Conservation (phyloP, 2,113 vertebrate species). For the Gadus macrocephalus region DNA sequence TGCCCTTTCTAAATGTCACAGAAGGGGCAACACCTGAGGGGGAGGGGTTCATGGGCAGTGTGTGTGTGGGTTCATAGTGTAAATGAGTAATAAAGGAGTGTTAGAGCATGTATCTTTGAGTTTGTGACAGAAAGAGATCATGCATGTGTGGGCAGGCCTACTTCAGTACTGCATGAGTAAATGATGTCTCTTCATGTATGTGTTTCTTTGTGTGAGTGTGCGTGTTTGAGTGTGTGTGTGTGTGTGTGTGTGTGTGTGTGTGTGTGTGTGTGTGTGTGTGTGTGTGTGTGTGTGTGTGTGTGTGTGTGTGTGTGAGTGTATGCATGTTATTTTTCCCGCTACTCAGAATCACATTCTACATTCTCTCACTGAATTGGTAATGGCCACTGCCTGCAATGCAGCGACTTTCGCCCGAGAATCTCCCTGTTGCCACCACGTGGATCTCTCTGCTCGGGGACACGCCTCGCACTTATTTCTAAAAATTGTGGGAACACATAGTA, state of each 20-base stretch:
- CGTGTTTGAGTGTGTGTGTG: neutral
- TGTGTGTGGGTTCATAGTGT: neutral
- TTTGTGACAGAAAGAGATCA: neutral
- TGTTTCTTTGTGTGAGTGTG: slow-evolving; percentile 9
- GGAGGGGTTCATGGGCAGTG: slow-evolving; percentile 32
- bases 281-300: too few relatives aligned
- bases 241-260: neutral
- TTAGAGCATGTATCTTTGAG: neutral
- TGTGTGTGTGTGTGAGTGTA: neutral
- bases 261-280: too few relatives aligned
- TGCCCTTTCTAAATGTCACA: slow-evolving; percentile 73
- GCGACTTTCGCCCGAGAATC: slow-evolving; percentile 26
- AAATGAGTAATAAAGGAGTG: too few relatives aligned
- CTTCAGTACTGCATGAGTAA: too few relatives aligned
- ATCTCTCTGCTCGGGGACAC: too few relatives aligned
- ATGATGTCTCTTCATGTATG: neutral
- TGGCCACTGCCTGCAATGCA: slow-evolving; percentile 19
- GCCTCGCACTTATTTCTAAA: too few relatives aligned
- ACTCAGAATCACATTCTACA: slow-evolving; percentile 26
- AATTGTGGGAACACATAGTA: too few relatives aligned
- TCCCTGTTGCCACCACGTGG: slow-evolving; percentile 13
- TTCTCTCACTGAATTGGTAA: slow-evolving; percentile 52
- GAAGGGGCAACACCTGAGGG: slow-evolving; percentile 60
- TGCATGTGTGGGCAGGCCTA: neutral
- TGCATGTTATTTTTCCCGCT: slow-evolving; percentile 12